Conservation (phyloP, 2,113 vertebrate genomes). For the Peromyscus polionotus region DNA sequence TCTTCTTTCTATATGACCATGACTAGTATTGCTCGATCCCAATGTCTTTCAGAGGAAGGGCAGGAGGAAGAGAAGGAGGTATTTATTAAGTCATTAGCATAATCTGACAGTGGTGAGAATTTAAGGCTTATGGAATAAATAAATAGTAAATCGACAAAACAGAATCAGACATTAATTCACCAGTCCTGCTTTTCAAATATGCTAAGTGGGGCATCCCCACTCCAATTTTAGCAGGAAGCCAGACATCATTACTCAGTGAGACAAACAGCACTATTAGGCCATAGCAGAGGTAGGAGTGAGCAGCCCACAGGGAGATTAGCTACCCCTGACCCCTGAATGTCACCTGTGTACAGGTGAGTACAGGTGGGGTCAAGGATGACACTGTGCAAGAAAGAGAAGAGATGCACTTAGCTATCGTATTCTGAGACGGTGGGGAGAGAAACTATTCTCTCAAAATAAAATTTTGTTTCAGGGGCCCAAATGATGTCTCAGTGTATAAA, state of each 20-base stretch:
- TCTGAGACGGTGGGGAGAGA: not conserved
- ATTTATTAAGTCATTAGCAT: not conserved
- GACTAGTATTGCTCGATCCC: not conserved
- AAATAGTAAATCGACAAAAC: not conserved
- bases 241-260: not conserved
- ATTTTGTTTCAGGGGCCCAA: not conserved
- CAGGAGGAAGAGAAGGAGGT: fast-evolving
- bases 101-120: not conserved
- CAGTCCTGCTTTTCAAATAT: not conserved
- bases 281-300: not conserved
- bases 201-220: fast-evolving
- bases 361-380: not conserved
- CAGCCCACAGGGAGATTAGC: not conserved
- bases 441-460: not conserved
- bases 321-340: not conserved
- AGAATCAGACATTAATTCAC: not conserved
- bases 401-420: not conserved
- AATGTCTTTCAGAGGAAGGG: not conserved
- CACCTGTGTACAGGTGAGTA: not conserved
- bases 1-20: not conserved
- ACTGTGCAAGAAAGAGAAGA: not conserved
- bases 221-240: not conserved
- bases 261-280: not conserved
- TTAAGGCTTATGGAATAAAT: not conserved
- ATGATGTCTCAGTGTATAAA: not conserved